Conservation (phyloP, 2,888 invertebrate species). For the Neoitamus cyanurus region DNA sequence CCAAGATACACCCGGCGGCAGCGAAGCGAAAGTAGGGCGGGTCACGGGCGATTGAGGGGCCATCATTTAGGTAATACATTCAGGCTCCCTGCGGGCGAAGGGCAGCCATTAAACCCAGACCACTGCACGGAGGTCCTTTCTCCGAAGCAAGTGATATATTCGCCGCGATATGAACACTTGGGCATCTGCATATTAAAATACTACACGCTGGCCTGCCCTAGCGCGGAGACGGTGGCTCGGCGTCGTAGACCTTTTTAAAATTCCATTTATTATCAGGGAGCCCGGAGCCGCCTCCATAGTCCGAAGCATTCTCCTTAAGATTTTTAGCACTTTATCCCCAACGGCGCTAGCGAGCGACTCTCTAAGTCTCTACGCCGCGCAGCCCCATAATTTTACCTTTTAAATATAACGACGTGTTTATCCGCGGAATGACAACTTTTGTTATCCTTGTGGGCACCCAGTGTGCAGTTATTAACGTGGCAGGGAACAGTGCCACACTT, state of each 20-base stretch:
- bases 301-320: background rate
- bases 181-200: background rate
- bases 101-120: background rate
- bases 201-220: background rate
- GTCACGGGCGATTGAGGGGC: background rate
- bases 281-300: background rate
- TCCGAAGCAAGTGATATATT: background rate
- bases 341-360: background rate
- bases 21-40: background rate
- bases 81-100: background rate
- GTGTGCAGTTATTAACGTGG: conserved; percentile 28
- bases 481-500: background rate
- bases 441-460: conserved; percentile 39
- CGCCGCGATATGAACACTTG: background rate
- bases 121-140: background rate
- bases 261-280: background rate
- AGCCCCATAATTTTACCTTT: conserved; percentile 41
- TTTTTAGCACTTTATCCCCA: conserved; percentile 11
- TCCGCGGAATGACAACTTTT: conserved; percentile 50
- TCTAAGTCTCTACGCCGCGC: background rate
- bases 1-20: background rate
- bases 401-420: conserved; percentile 52
- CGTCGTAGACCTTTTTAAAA: background rate
- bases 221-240: background rate
- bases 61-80: background rate